Evolutionary conservation across 2,797 vertebrate genomes (phyloP).

Genomic region (Mormyrops attenuatus): DNA sequence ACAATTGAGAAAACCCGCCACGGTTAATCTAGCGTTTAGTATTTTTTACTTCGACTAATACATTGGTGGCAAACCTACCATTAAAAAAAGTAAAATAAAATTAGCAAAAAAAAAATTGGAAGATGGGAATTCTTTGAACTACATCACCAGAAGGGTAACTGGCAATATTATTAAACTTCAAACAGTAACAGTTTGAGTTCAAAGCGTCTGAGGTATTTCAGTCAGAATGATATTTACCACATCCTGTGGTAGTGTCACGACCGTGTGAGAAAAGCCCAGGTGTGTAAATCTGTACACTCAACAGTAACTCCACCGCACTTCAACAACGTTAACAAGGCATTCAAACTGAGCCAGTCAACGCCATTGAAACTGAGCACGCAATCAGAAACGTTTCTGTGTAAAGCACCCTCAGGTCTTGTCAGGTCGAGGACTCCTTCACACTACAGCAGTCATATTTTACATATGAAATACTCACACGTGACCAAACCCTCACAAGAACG

Average conservation of each 20-base stretch:
- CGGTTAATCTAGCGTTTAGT: background rate
- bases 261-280: background rate
- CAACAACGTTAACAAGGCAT: background rate
- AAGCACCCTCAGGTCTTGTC: background rate
- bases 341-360: background rate
- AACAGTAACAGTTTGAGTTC: constrained; percentile 6
- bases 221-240: background rate
- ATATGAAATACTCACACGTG: background rate
- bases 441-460: background rate
- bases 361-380: background rate
- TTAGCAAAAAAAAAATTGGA: background rate
- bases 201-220: background rate
- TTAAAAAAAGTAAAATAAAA: background rate
- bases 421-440: background rate
- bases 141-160: constrained; percentile 12
- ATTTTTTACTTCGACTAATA: background rate
- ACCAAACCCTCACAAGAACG: background rate
- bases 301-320: background rate
- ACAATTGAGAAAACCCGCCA: background rate
- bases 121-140: background rate
- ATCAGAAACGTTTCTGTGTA: background rate
- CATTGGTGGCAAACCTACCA: background rate
- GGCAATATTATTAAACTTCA: constrained; percentile 11
- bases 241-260: background rate
- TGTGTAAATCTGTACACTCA: background rate